Conservation (phyloP, 2,797 vertebrate genomes). For the Rhynchonycteris naso region DNA sequence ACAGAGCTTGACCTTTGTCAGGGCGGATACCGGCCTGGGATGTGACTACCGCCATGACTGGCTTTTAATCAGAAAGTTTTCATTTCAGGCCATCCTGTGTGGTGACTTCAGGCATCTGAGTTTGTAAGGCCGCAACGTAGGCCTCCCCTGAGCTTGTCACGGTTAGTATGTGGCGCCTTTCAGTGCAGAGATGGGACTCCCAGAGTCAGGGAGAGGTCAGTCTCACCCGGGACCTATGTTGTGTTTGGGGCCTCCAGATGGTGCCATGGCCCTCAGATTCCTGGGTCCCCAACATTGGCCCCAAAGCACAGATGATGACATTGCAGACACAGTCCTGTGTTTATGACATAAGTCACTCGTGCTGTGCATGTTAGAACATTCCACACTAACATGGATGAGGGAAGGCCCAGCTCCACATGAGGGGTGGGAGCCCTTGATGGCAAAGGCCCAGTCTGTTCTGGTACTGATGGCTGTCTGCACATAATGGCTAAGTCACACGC, state of each 20-base stretch:
- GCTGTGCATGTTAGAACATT: not conserved
- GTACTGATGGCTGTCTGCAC: not conserved
- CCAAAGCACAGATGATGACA: not conserved
- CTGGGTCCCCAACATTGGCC: not conserved
- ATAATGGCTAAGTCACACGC: not conserved
- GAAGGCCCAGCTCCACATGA: not conserved
- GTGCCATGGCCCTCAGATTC: not conserved
- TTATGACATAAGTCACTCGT: not conserved
- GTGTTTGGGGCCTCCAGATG: accelerated
- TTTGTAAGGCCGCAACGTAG: not conserved
- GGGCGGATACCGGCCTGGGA: not conserved
- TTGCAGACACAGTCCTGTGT: not conserved
- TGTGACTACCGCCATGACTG: accelerated
- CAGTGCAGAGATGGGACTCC: not conserved
- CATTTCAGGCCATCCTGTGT: not conserved
- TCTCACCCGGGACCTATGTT: accelerated
- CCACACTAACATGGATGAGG: not conserved
- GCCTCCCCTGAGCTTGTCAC: not conserved
- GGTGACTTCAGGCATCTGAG: not conserved
- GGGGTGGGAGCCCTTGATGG: not conserved
- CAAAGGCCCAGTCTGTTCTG: not conserved
- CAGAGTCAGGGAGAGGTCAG: too few species aligned
- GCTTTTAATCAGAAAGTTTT: not conserved
- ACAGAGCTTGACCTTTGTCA: not conserved
- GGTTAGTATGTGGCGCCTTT: not conserved